phyloP scores from a whole-genome alignment of 2,113 vertebrate species.

The Romanogobio albipinnatus region DNA sequence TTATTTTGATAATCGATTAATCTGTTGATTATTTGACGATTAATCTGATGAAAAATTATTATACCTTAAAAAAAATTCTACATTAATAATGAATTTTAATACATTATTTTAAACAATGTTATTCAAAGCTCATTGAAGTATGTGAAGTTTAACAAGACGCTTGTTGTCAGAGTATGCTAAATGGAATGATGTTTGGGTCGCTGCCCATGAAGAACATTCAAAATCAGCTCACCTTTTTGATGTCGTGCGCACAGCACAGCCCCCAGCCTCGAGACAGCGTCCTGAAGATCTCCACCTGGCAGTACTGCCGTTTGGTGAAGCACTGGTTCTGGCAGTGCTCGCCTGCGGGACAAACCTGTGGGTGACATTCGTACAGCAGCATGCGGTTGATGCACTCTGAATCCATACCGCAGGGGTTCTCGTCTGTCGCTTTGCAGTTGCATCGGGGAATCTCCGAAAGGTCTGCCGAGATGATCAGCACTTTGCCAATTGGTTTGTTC shows the following conservation, averaged over 20 bases:
- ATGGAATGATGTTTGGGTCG: neutral
- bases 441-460: conserved; percentile 94
- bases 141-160: no score
- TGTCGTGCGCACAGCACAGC: conserved; percentile 88
- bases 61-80: no score
- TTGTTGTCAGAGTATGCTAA: no score
- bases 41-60: no score
- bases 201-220: neutral
- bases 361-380: conserved; percentile 97
- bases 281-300: conserved; percentile 94
- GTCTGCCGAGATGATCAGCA: conserved; percentile 96
- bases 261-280: conserved; percentile 95
- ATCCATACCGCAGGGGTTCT: conserved; percentile 93
- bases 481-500: conserved; percentile 93
- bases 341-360: conserved; percentile 89
- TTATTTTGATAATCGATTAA: no score
- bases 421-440: conserved; percentile 94
- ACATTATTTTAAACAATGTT: no score
- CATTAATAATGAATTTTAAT: no score
- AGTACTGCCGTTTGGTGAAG: conserved; percentile 94
- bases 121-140: no score
- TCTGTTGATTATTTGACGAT: no score
- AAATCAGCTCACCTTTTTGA: conserved; percentile 87
- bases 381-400: conserved; percentile 99
- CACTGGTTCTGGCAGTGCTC: conserved; percentile 94